A percentile compares a stretch with the other conserved stretches of the same genome.
phyloP scores from a whole-genome alignment of 2,113 vertebrate species.

The Phyllopteryx taeniolatus region DNA sequence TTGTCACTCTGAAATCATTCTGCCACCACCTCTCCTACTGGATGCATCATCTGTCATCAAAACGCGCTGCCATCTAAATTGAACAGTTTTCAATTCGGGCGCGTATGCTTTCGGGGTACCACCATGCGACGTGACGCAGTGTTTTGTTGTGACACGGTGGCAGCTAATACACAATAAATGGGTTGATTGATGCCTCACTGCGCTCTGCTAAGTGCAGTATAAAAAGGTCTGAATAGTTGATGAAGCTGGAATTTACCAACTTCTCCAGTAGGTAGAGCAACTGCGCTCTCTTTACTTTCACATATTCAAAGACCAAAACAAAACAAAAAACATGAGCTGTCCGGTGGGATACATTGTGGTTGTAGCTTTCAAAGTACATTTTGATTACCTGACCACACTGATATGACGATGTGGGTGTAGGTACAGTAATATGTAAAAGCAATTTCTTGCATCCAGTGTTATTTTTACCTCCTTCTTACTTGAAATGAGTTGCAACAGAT shows the following conservation, averaged over 20 bases:
- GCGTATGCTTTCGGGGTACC: too few relatives aligned
- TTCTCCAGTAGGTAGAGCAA: not conserved
- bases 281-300: not conserved
- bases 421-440: not conserved
- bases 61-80: not conserved
- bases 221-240: not conserved
- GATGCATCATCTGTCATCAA: not conserved
- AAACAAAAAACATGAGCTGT: not conserved
- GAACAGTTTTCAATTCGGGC: not conserved
- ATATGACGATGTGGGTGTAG: not conserved
- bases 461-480: too few relatives aligned
- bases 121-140: too few relatives aligned
- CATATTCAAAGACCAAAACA: not conserved
- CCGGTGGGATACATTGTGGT: not conserved
- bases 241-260: not conserved
- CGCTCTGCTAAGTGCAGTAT: too few relatives aligned
- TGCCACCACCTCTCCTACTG: too few relatives aligned
- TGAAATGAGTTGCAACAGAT: too few relatives aligned
- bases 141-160: too few relatives aligned
- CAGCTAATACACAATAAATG: too few relatives aligned
- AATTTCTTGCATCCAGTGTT: not conserved
- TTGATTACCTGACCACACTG: not conserved
- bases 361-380: not conserved
- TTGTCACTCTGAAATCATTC: too few relatives aligned
- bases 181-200: too few relatives aligned